Evolutionary conservation across 2,888 invertebrate species (phyloP).

Genomic region (Saturnia pavonia): DNA sequence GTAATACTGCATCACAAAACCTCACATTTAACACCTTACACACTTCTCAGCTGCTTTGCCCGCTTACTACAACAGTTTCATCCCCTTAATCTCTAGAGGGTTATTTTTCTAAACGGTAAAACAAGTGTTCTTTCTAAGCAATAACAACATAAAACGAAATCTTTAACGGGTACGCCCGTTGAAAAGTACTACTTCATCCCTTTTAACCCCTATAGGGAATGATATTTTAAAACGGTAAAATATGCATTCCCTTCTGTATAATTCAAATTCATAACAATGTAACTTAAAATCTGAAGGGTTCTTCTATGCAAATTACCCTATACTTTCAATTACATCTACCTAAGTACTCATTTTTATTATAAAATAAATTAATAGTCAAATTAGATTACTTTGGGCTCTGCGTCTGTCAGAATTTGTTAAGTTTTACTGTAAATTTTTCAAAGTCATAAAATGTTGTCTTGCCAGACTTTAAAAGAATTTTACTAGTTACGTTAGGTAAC

Average conservation of each 20-base stretch:
- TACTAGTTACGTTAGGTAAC: no score
- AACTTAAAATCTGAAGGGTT: not conserved
- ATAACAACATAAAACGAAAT: not conserved
- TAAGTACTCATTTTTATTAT: no score
- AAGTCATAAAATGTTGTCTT: no score
- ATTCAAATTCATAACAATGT: not conserved
- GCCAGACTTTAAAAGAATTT: no score
- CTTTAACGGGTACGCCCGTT: not conserved
- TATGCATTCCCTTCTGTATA: not conserved
- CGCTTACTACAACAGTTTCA: not conserved
- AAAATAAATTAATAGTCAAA: no score
- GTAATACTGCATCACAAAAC: constrained; percentile 84
- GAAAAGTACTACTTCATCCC: not conserved
- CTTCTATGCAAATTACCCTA: no score
- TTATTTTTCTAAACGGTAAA: not conserved
- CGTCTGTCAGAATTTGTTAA: no score
- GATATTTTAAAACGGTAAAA: not conserved
- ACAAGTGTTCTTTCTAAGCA: no score
- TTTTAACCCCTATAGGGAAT: not conserved
- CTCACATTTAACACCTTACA: not conserved
- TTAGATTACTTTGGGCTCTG: no score
- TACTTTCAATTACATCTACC: no score
- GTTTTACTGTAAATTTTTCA: no score
- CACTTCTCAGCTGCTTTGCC: not conserved
- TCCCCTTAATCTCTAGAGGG: not conserved